Base-by-base conservation (phyloP, 2,113 vertebrate genomes). In the Lethenteron reissneri region DNA sequence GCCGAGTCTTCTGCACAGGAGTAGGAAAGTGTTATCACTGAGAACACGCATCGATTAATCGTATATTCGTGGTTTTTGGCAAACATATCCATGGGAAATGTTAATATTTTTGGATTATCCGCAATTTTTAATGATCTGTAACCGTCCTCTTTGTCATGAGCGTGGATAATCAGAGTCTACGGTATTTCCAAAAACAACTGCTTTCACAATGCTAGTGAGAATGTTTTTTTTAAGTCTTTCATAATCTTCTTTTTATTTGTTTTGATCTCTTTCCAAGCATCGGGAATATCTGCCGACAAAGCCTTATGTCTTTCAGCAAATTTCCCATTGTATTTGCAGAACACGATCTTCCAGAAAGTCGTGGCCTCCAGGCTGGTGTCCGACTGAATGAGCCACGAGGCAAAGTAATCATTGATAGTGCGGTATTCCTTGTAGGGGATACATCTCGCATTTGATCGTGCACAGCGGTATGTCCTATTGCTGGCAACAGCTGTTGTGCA, bases 401-500 rank as follows among this genome's bases (percentile, higher is more conserved):
- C 69, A 17, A 64, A 72, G 58, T 72, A 72, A n/a, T 64, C 58
- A 64, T 72, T 72, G 57, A 72, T 62, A 12, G 12, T 56, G 8
- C 13, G 12, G 25, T 72, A 72, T 19, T 64, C 58, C 12, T 72
- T 60, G 58, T n/a, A 72, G 19, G 19, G 1, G 12, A 56, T 6
- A 2, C 3, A 64, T 11, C 10, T 3, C 5, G 2, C 1, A 56
- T 64, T 56, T 64, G 71, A 64, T 17, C 69, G 41, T 10, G 9
- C 13, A 56, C 57, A 64, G 17, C 4, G 2, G 58, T 64, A 72
- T 56, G 0, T 2, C 57, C 11, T 8, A 10, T 72, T 15, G 25
- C 58, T n/a, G 56, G 58, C 58, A 11, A 72, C 71, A 64, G 58
- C 17, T 56, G 71, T 62, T 62, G 71, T 72, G 21, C 71, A 72